Evolutionary conservation across 37 sponge, comb jelly and placozoan species (phyloP).

Genomic region (Hormiphora californensis): DNA sequence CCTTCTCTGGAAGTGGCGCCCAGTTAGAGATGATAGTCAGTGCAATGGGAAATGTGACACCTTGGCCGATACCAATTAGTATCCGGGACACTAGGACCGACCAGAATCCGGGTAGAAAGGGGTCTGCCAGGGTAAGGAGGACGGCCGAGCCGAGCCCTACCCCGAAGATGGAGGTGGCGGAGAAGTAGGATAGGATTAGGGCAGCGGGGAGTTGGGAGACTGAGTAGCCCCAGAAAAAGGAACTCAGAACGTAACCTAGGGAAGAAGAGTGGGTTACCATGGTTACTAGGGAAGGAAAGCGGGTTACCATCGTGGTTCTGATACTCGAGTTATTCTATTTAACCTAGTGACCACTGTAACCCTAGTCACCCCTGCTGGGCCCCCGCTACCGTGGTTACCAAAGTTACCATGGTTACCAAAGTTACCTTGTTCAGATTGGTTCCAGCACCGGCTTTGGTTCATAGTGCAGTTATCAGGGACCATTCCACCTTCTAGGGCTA

Average conservation of each 20-base stretch:
- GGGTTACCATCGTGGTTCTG: too few relatives aligned
- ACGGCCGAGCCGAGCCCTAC: not conserved
- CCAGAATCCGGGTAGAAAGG: not conserved
- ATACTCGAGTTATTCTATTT: too few relatives aligned
- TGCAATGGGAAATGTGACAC: slow-evolving; percentile 49
- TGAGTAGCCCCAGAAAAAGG: slow-evolving; percentile 53
- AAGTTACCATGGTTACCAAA: too few relatives aligned
- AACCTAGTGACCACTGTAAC: too few relatives aligned
- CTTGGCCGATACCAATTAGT: slow-evolving; percentile 23
- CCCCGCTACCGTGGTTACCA: too few relatives aligned
- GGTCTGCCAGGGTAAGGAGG: not conserved
- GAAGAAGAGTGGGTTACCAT: too few relatives aligned
- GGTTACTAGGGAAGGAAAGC: too few relatives aligned
- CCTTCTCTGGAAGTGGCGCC: not conserved
- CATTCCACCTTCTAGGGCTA: not conserved
- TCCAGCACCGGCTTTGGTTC: slow-evolving; percentile 17
- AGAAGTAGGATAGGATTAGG: not conserved
- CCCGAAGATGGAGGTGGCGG: not conserved
- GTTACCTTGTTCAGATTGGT: not conserved
- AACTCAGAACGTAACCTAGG: slow-evolving; percentile 26
- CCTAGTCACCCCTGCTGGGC: too few relatives aligned
- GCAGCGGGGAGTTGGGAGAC: slow-evolving; percentile 31
- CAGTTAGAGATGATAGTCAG: slow-evolving; percentile 33
- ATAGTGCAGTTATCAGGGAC: not conserved
- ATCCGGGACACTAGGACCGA: not conserved